A percentile compares a stretch with the other conserved stretches of the same genome.
Evolutionary conservation across 2,888 invertebrate genomes (phyloP).

Genomic region (Drosophila mulleri): DNA sequence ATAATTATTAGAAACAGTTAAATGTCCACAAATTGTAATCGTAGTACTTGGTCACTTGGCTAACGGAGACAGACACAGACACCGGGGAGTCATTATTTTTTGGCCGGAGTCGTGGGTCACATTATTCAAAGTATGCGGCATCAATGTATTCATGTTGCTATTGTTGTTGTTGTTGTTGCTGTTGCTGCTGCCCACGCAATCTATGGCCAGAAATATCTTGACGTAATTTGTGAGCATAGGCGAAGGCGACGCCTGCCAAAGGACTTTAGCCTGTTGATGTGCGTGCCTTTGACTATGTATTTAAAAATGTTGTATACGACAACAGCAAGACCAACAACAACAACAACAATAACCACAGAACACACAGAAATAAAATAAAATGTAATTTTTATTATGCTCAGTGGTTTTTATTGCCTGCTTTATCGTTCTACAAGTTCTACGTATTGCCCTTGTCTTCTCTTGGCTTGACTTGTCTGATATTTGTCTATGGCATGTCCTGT

Average conservation of each 20-base stretch:
- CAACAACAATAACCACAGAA: slow-evolving; percentile 22
- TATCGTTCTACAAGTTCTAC: slow-evolving; percentile 76
- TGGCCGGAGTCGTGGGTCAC: slow-evolving; percentile 40
- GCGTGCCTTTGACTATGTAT: slow-evolving; percentile 64
- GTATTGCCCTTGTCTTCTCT: slow-evolving; percentile 51
- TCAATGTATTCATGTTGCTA: slow-evolving; percentile 34
- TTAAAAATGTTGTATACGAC: slow-evolving; percentile 65
- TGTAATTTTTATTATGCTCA: slow-evolving; percentile 80
- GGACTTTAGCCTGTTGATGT: slow-evolving; percentile 57
- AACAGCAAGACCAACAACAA: slow-evolving; percentile 17
- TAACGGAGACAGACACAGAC: slow-evolving; percentile 36
- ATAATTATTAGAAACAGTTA: slow-evolving; percentile 81
- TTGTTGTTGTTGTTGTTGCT: slow-evolving; percentile 16
- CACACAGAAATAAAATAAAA: slow-evolving; percentile 74
- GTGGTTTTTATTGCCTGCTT: slow-evolving; percentile 80
- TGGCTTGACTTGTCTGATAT: slow-evolving; percentile 74
- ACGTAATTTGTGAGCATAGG: slow-evolving; percentile 54
- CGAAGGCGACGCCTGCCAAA: slow-evolving; percentile 14
- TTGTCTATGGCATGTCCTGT: slow-evolving; percentile 72
- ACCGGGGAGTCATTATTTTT: slow-evolving; percentile 71
- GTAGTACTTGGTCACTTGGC: slow-evolving; percentile 45
- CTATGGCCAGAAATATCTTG: slow-evolving; percentile 68
- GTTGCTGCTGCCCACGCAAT: slow-evolving; percentile 65
- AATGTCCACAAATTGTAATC: slow-evolving; percentile 77
- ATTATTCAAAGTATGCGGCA: slow-evolving; percentile 63